phyloP scores from a whole-genome alignment of 1,140 invertebrate species.

The Agrypnia vestita region DNA sequence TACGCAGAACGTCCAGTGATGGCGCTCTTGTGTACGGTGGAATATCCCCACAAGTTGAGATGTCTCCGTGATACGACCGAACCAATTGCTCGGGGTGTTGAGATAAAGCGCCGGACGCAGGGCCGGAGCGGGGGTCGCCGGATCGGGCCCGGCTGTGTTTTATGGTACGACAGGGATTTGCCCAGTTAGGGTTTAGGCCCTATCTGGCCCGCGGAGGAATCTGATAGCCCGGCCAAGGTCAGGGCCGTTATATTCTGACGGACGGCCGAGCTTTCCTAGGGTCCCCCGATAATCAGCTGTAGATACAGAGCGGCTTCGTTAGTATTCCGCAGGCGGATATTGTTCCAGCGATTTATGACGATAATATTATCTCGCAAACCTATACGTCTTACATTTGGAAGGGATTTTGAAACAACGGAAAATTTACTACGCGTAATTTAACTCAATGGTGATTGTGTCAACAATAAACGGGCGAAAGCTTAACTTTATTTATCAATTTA shows the following conservation, averaged over 20 bases:
- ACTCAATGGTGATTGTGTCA: conserved; percentile 4
- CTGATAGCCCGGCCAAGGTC: conserved; percentile 53
- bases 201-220: conserved; percentile 22
- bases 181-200: conserved; percentile 23
- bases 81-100: conserved; percentile 24
- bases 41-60: neutral
- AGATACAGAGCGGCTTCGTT: conserved; percentile 18
- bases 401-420: conserved; percentile 8
- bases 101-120: conserved; percentile 22
- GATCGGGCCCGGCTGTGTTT: conserved; percentile 54
- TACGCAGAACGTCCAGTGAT: neutral
- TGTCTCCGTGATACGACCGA: conserved; percentile 31
- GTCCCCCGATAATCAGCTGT: conserved; percentile 28
- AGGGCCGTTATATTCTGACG: conserved; percentile 49
- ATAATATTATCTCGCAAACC: conserved; percentile 20
- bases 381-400: conserved; percentile 13
- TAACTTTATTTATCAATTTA: no score
- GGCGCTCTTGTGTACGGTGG: neutral
- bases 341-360: conserved; percentile 21
- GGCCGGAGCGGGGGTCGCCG: conserved; percentile 17
- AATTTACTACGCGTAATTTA: conserved; percentile 15
- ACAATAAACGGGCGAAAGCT: neutral
- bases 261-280: conserved; percentile 37
- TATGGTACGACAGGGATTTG: conserved; percentile 49
- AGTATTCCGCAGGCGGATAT: conserved; percentile 28